Percentiles rank a stretch among this genome's conserved stretches.
Evolutionary conservation across 2,113 vertebrate species (phyloP).

Genomic region (Oophaga pumilio): DNA sequence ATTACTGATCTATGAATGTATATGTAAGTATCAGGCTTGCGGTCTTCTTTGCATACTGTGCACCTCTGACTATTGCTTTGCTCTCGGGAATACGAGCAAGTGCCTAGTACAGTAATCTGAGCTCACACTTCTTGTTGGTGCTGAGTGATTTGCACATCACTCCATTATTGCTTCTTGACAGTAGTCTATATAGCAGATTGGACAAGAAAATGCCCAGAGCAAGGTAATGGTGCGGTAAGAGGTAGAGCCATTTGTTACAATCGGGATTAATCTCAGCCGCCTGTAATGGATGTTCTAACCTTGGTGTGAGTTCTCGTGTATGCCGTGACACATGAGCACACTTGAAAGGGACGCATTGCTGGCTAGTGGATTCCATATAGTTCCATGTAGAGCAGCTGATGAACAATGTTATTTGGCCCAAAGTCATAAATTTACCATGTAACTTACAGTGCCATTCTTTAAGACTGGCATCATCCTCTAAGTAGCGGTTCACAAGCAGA

Average conservation of each 20-base stretch:
- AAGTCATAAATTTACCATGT: background rate
- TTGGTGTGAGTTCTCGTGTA: slow-evolving; percentile 17
- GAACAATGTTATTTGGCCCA: slow-evolving; percentile 27
- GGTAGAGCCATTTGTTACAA: slow-evolving; percentile 32
- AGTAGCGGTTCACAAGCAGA: background rate
- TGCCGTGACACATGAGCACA: slow-evolving; percentile 18
- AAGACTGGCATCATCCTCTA: background rate
- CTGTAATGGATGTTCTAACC: slow-evolving; percentile 6
- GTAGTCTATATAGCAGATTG: slow-evolving; percentile 22
- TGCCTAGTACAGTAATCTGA: background rate
- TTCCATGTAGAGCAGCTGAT: slow-evolving; percentile 26
- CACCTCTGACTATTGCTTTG: background rate
- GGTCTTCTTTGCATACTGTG: background rate
- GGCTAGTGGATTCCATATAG: slow-evolving; percentile 7
- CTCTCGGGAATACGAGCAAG: background rate
- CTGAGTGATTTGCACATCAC: slow-evolving; percentile 25
- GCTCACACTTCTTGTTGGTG: background rate
- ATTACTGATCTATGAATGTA: background rate
- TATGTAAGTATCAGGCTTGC: background rate
- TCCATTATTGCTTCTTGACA: slow-evolving; percentile 18
- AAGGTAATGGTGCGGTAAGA: background rate
- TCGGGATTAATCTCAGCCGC: slow-evolving; percentile 26
- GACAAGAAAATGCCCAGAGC: slow-evolving; percentile 10
- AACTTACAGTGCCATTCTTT: background rate
- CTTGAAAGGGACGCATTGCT: slow-evolving; percentile 20